Conservation (phyloP, 1,140 invertebrate species). For the Drosophila sturtevanti region DNA sequence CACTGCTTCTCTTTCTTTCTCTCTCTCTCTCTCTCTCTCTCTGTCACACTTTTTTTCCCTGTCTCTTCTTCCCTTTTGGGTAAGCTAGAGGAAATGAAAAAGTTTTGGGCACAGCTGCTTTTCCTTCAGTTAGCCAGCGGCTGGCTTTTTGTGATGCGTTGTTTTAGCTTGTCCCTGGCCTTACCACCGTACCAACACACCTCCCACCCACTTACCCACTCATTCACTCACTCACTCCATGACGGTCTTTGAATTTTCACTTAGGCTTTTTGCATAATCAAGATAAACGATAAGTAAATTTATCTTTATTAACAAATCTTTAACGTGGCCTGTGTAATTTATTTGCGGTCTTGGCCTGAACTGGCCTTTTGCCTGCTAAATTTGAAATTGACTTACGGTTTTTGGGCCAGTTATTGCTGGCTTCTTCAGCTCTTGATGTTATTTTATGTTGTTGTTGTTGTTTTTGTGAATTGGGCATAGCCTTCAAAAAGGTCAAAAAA, state of each 20-base stretch:
- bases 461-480: not conserved
- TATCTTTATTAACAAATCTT: slow-evolving; percentile 81
- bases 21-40: not conserved
- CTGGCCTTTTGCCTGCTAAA: slow-evolving; percentile 39
- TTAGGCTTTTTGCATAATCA: slow-evolving; percentile 80
- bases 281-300: slow-evolving; percentile 81
- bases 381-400: slow-evolving; percentile 59
- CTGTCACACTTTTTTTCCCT: not conserved
- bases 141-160: slow-evolving; percentile 38
- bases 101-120: slow-evolving; percentile 68
- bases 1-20: not conserved
- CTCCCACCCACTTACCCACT: not conserved
- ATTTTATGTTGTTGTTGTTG: not conserved
- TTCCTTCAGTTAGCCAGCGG: slow-evolving; percentile 16
- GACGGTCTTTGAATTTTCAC: slow-evolving; percentile 72
- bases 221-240: slow-evolving; percentile 1
- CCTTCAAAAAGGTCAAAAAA: not conserved
- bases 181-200: not conserved
- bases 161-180: slow-evolving; percentile 7
- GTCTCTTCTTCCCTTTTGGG: slow-evolving; percentile 12
- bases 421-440: not conserved
- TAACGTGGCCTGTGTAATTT: slow-evolving; percentile 70
- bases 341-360: slow-evolving; percentile 59
- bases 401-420: not conserved
- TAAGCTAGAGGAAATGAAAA: slow-evolving; percentile 65